Percentiles rank a stretch among this genome's conserved stretches.
Evolutionary conservation across 2,888 invertebrate genomes (phyloP).

Genomic region (Bedellia somnulentella): DNA sequence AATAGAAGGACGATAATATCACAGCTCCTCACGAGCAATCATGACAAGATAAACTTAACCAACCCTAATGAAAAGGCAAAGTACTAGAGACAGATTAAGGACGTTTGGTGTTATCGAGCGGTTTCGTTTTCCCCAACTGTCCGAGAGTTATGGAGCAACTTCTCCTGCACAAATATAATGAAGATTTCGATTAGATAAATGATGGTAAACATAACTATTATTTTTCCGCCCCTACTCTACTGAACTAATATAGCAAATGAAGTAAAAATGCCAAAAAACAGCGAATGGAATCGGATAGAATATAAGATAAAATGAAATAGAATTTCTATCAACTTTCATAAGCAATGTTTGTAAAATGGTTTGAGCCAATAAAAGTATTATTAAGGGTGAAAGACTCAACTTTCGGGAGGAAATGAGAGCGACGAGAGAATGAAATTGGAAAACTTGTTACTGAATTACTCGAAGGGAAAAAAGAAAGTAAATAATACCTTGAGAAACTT

Average conservation of each 20-base stretch:
- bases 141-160: slow-evolving; percentile 51
- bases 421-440: slow-evolving; percentile 57
- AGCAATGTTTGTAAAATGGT: slow-evolving; percentile 56
- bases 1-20: slow-evolving; percentile 34
- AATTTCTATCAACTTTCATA: slow-evolving; percentile 42
- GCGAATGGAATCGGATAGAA: not conserved
- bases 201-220: slow-evolving; percentile 26
- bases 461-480: slow-evolving; percentile 46
- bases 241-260: too few relatives aligned
- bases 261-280: too few relatives aligned
- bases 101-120: slow-evolving; percentile 36
- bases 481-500: slow-evolving; percentile 42
- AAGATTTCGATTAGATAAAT: slow-evolving; percentile 44
- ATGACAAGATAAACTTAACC: slow-evolving; percentile 35
- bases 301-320: slow-evolving; percentile 23
- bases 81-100: slow-evolving; percentile 40
- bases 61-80: slow-evolving; percentile 36
- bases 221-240: slow-evolving; percentile 5
- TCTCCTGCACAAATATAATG: slow-evolving; percentile 45
- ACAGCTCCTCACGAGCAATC: slow-evolving; percentile 29
- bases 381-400: slow-evolving; percentile 37
- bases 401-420: slow-evolving; percentile 53
- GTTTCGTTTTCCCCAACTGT: slow-evolving; percentile 40
- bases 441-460: slow-evolving; percentile 57
- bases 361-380: slow-evolving; percentile 57